Evolutionary conservation across 2,888 invertebrate genomes (phyloP), one percentile per base, ranked within the genome.

Genomic region (Cremastobaeus sp.): DNA sequence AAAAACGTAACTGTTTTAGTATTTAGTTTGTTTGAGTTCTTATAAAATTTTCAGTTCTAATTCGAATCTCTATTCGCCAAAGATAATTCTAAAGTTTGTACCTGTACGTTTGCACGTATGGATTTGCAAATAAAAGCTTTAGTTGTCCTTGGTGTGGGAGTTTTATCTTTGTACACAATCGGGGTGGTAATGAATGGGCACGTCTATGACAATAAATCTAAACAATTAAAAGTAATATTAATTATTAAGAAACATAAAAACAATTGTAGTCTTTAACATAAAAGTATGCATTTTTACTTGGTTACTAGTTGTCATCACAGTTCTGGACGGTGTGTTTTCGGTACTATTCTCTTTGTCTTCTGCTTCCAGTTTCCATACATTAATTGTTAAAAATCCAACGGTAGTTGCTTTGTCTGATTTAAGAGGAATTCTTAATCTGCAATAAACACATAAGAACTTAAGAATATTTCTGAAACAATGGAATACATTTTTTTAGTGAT

Each of bases 291-390:
- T 35, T 35, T 14, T 59, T 77, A 87, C 87, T 80, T 85, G 83
- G 66, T 86, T 88, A 85, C 89, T 82, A 82, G 85, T 77, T 6
- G 83, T 83, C 25, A 90, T 88, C 74, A 90, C 89, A 69, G 86
- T 87, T 74, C 91, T 88, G 76, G 90, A 91, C 5, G 92, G 91
- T n/a, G 91, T 92, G 68, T 93, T 93, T 79, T 92, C 92, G 0
- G 93, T 93, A 78, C 93, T 93, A 34, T 92, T 91, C 0, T 91
- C 92, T 41, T 91, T 90, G 82, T 92, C 92, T 47, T 94, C 93
- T 1, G 93, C 92, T 81, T 95, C 95, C 21, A 95, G 89, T 59
- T 94, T 92, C 96, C 96, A 97, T 0, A 95, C 95, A 79, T 93
- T 93, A 17, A 97, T 90, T 2, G 95, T 96, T 20, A 97, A 90